Conservation (phyloP, 37 sponge, comb jelly and placozoan genomes). For the Mnemiopsis leidyi region DNA sequence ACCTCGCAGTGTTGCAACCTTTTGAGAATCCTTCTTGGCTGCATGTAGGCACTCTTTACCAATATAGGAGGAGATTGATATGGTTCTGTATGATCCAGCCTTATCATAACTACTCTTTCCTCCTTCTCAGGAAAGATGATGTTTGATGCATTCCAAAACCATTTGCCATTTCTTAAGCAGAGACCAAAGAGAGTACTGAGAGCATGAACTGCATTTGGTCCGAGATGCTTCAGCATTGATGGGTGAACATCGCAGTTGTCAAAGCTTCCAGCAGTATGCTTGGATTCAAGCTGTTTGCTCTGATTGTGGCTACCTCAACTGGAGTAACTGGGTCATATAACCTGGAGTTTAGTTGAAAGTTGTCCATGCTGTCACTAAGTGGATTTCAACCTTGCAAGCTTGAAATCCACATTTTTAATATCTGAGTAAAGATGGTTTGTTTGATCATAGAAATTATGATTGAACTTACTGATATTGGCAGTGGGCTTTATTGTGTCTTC, state of each 20-base stretch:
- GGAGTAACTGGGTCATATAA: no score
- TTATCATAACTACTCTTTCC: neutral
- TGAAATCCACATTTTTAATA: no score
- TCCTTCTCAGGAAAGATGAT: neutral
- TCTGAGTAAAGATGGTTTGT: neutral
- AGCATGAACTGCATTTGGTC: neutral
- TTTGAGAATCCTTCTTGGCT: neutral
- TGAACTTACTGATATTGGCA: neutral
- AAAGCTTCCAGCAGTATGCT: neutral
- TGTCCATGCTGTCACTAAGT: no score
- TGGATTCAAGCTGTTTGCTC: no score
- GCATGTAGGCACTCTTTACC: neutral
- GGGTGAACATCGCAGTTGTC: neutral
- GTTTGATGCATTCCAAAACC: neutral
- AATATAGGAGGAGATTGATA: neutral
- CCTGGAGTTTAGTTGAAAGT: no score
- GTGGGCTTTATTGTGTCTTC: neutral
- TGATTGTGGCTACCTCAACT: no score
- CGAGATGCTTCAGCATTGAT: neutral
- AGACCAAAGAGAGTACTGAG: neutral
- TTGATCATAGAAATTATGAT: neutral
- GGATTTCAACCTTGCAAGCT: no score
- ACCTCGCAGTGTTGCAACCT: neutral
- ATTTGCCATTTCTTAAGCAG: neutral
- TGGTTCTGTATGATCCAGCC: slow-evolving; percentile 2